These are phyloP conservation scores for Sternarchorhynchus goeldii DNA, from an alignment of 2,797 vertebrate species.

Conservation along the genomic window DNA sequence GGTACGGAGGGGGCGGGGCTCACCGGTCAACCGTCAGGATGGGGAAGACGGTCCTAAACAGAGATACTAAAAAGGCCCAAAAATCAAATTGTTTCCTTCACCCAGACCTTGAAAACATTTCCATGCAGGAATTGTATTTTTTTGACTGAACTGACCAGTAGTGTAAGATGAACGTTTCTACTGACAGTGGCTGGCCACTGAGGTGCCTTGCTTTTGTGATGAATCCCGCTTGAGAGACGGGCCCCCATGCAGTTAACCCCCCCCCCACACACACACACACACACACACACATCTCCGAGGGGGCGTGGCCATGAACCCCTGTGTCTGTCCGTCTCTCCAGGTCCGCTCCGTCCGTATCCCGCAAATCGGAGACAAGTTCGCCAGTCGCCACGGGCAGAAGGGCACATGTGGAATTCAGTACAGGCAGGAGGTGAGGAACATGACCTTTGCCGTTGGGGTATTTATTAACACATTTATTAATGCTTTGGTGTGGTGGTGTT, in stretches of 20 bases:
- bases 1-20: constrained; percentile 72
- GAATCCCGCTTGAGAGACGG: neutral
- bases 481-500: too few relatives aligned
- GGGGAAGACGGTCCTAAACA: too few relatives aligned
- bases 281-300: fast-evolving
- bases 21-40: neutral
- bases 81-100: too few relatives aligned
- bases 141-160: too few relatives aligned
- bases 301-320: neutral
- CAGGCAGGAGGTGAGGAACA: constrained; percentile 87
- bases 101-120: too few relatives aligned
- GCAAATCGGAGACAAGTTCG: constrained; percentile 98
- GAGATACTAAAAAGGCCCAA: too few relatives aligned
- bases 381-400: constrained; percentile 97
- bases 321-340: constrained; percentile 64
- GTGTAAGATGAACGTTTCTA: too few relatives aligned
- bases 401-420: constrained; percentile 99
- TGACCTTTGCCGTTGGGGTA: neutral
- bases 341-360: constrained; percentile 97
- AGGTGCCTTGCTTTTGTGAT: neutral
- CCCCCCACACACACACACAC: too few relatives aligned
- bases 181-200: too few relatives aligned
- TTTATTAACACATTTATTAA: too few relatives aligned
- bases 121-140: too few relatives aligned
- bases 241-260: neutral